Base-by-base conservation (phyloP, 2,113 vertebrate species). In the Smithornis capensis region DNA sequence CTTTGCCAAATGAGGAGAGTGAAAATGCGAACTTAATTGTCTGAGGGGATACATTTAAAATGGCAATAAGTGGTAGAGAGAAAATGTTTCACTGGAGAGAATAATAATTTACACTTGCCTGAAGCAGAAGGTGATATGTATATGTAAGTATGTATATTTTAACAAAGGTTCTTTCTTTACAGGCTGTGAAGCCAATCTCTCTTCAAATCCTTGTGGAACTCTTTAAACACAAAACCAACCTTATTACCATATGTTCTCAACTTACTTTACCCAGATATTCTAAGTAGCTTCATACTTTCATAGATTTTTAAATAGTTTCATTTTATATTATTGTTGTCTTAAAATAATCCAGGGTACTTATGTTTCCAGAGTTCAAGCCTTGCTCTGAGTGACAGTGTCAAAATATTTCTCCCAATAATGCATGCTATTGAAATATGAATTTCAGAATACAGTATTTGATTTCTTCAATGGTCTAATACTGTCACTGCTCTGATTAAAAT, bases 391-490 rank as follows among this genome's bases (percentile, higher is more conserved):
- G 44, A 35, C 68, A 75, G 57, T 76, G 40, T 90, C 77, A 82
- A 89, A 95, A 77, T 84, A 78, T 84, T 52, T 78, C n/a, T 83
- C 50, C 47, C 38, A 89, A 81, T 95, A 90, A 86, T 83, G 40
- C 15, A 53, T 70, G 65, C 89, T 94, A 92, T 65, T 95, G 90
- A 92, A 92, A 89, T 69, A 63, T 10, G 44, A 87, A 89, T 93
- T 94, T 96, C 60, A 78, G 47, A 56, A 97, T 68, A 95, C 42
- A 92, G 29, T 82, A 95, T 64, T 96, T 79, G 47, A 91, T 89
- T 92, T 44, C 19, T 92, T 89, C 65, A 96, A 79, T 76, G 38
- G 63, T 62, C 42, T 90, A 63, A 76, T 65, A 62, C 31, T 70
- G 4, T 73, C 60, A 75, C 14, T 75, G 38, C 3, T 83, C 28